Percentiles rank a stretch among this genome's conserved stretches.
Conservation (phyloP, 2,797 vertebrate genomes). For the Lagodon rhomboides region DNA sequence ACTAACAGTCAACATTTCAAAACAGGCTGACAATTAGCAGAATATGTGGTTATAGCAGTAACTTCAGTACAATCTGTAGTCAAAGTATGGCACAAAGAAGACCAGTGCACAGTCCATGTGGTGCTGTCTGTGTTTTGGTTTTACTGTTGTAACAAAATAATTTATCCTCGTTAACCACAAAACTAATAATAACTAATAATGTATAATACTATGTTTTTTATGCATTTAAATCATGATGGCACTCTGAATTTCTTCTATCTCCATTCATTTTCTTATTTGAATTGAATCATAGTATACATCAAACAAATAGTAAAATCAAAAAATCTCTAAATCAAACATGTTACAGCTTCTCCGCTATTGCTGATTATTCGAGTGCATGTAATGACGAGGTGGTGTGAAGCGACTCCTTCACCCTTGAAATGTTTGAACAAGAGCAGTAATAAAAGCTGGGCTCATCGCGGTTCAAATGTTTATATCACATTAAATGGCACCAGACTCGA, state of each 20-base stretch:
- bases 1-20: constrained; percentile 52
- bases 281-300: constrained; percentile 24
- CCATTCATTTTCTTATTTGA: neutral
- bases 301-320: constrained; percentile 42
- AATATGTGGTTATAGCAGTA: constrained; percentile 44
- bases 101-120: neutral
- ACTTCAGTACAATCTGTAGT: constrained; percentile 49
- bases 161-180: constrained; percentile 29
- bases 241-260: constrained; percentile 10
- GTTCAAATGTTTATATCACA: constrained; percentile 38
- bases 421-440: constrained; percentile 12
- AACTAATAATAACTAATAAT: neutral
- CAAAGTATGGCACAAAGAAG: constrained; percentile 50
- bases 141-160: constrained; percentile 54
- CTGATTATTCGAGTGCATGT: constrained; percentile 36
- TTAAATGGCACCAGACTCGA: constrained; percentile 31
- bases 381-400: neutral
- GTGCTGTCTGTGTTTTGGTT: constrained; percentile 53
- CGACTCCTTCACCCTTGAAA: constrained; percentile 28
- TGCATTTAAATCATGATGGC: constrained; percentile 8
- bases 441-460: constrained; percentile 35
- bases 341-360: constrained; percentile 14
- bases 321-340: constrained; percentile 9
- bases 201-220: constrained; percentile 46
- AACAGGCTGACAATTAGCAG: constrained; percentile 42